Percentiles rank a stretch among this genome's conserved stretches.
Evolutionary conservation across 2,797 vertebrate genomes (phyloP).

Genomic region (Enteromius radiatus): DNA sequence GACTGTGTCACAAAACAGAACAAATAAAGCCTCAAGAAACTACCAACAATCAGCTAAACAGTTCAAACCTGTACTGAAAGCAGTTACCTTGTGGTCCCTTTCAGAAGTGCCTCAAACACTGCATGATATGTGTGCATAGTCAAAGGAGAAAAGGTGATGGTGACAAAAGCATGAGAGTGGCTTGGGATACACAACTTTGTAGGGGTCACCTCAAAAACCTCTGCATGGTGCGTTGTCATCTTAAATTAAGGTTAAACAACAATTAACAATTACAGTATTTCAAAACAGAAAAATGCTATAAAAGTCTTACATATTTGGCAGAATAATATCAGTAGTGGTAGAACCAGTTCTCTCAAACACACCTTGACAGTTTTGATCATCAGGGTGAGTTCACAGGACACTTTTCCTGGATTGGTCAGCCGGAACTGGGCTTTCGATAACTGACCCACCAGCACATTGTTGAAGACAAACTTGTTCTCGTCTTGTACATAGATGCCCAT

Average conservation of each 20-base stretch:
- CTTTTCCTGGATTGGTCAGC: constrained; percentile 81
- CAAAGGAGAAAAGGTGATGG: constrained; percentile 76
- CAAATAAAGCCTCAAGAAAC: constrained; percentile 35
- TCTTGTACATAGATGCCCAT: constrained; percentile 82
- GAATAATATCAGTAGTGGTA: not conserved
- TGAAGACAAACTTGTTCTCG: constrained; percentile 89
- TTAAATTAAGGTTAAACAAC: constrained; percentile 34
- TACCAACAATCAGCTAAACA: constrained; percentile 8
- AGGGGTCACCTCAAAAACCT: constrained; percentile 80
- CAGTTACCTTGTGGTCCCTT: constrained; percentile 74
- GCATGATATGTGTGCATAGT: constrained; percentile 78
- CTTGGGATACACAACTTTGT: constrained; percentile 72
- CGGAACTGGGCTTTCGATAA: constrained; percentile 83
- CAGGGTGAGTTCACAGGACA: constrained; percentile 80
- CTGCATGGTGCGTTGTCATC: constrained; percentile 9
- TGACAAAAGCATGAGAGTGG: constrained; percentile 71
- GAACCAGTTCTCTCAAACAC: not conserved
- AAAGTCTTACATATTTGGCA: not conserved
- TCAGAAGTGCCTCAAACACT: constrained; percentile 77
- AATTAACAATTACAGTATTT: not conserved
- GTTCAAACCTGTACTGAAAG: not conserved
- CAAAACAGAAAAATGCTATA: not conserved
- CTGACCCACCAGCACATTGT: constrained; percentile 80
- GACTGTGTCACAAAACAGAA: constrained; percentile 54
- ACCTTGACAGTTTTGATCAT: constrained; percentile 81